Conservation (phyloP, 2,113 vertebrate species). For the Salvelinus fontinalis region DNA sequence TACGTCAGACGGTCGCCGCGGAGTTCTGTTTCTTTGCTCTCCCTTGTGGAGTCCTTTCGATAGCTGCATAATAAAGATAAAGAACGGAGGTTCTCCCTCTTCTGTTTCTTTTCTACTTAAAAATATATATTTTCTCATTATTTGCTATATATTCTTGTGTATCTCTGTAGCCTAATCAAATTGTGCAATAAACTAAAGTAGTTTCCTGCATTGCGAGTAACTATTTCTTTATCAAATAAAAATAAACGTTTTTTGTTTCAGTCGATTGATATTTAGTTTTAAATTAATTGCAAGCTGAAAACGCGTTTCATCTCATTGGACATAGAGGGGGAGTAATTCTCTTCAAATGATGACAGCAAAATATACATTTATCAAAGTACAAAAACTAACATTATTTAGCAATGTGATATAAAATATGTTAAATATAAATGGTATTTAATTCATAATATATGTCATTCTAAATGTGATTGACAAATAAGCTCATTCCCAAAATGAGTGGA, state of each 20-base stretch:
- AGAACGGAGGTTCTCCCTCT: slow-evolving; percentile 5
- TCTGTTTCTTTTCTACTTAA: neutral
- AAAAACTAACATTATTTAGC: neutral
- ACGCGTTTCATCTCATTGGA: no score
- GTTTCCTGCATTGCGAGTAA: neutral
- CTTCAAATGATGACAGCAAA: neutral
- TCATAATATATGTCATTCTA: neutral
- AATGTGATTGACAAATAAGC: slow-evolving; percentile 2
- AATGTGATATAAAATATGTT: neutral
- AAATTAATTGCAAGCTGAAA: no score
- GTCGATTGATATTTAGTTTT: no score
- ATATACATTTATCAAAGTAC: neutral
- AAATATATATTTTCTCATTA: neutral
- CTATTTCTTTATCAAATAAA: neutral
- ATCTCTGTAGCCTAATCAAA: neutral
- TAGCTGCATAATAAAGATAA: slow-evolving; percentile 42
- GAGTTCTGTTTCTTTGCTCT: slow-evolving; percentile 64
- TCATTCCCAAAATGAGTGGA: neutral
- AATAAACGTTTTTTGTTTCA: no score
- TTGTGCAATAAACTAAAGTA: neutral
- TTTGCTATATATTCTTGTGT: neutral
- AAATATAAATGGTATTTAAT: neutral
- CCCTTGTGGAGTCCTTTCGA: slow-evolving; percentile 53
- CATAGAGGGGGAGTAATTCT: neutral
- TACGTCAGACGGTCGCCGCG: slow-evolving; percentile 72